These are phyloP conservation scores for Penaeus japonicus DNA, from an alignment of 1,140 invertebrate genomes.

Conservation along the genomic window DNA sequence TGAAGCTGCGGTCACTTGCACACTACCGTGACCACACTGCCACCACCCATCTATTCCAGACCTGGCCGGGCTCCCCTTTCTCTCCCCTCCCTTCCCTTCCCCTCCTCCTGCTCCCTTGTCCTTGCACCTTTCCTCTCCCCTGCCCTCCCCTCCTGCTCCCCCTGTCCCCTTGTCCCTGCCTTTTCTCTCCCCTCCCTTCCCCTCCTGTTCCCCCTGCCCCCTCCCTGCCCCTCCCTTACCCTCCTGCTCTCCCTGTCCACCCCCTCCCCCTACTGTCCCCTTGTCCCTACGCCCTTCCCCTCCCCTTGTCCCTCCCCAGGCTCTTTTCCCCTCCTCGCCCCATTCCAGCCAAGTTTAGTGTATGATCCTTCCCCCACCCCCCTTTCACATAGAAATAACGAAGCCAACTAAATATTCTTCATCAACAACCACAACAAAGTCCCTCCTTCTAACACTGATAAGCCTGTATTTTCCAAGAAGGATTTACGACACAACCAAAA, in stretches of 20 bases:
- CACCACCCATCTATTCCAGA: slow-evolving; percentile 33
- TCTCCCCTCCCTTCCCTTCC: background rate
- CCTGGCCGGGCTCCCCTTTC: background rate
- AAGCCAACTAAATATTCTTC: too few relatives aligned
- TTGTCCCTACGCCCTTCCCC: background rate
- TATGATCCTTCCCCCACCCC: background rate
- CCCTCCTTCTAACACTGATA: too few relatives aligned
- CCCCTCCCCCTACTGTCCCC: background rate
- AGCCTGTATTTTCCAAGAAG: too few relatives aligned
- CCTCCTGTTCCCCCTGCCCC: background rate
- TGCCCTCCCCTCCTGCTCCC: background rate
- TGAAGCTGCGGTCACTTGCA: slow-evolving; percentile 53
- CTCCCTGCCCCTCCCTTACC: background rate
- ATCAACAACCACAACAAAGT: too few relatives aligned
- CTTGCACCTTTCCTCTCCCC: background rate
- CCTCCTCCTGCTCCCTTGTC: background rate
- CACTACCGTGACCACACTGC: slow-evolving; percentile 50
- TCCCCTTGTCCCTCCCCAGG: background rate
- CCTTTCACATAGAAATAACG: background rate
- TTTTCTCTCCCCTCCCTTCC: background rate
- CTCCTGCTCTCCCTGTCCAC: background rate
- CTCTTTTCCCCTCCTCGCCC: background rate
- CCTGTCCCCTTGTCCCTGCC: background rate
- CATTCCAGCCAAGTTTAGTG: background rate
- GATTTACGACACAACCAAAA: too few relatives aligned